Evolutionary conservation across 2,888 invertebrate species (phyloP), one percentile per base, ranked within the genome.

Genomic region (Parthenolecanium corni): DNA sequence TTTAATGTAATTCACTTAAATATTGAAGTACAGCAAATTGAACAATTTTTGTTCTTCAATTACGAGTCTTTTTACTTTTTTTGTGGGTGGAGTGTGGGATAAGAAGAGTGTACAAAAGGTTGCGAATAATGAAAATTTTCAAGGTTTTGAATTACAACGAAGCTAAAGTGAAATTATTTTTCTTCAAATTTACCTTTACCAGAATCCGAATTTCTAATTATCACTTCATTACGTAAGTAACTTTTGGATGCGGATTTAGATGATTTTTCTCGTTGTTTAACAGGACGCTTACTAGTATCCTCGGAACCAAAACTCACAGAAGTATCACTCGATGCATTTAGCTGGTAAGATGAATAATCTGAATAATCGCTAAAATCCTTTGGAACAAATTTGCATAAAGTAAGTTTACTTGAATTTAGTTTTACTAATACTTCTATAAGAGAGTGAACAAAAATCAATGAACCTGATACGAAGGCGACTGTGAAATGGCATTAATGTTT

Each of bases 151-250:
- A n/a, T n/a, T 31, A 31, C 9, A 31, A 31, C 31, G 31, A 31
- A 6, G 31, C 31, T 31, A 31, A 6, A 31, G 31, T 6, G 9
- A 31, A 31, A 31, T 4, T 31, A 31, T 6, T 31, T 31, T 31
- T 31, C 31, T 9, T 31, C 4, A 31, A 14, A 18, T 18, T 51
- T 57, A 91, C 93, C 93, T 86, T 94, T 94, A 72, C 94, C 94
- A 57, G 92, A 93, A 76, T 94, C 94, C 66, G 91, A 89, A 75
- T 94, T 94, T 68, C 92, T 81, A 71, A 95, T 95, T 66, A 93
- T 88, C 67, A 93, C 89, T 76, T 95, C 94, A 73, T 94, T 93
- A 74, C 93, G 91, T 71, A 89, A 90, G 76, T 91, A 92, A 73
- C 89, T 91, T 76, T 92, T 92, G 69, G 90, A 90, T 53, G 90